phyloP scores from a whole-genome alignment of 2,888 invertebrate genomes.

The Synergus gifuensis region DNA sequence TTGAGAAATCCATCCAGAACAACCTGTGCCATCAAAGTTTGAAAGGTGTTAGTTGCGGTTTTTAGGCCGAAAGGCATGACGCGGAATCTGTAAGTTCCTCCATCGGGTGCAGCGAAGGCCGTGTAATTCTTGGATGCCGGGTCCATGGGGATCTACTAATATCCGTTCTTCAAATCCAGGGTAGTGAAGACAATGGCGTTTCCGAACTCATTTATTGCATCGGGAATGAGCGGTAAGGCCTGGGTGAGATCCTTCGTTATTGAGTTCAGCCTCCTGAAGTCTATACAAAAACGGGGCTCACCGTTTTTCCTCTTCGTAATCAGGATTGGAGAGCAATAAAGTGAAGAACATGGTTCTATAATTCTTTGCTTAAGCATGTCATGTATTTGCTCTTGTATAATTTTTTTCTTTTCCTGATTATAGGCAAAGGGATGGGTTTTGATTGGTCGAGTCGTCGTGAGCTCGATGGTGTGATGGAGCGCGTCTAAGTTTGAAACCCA shows the following conservation, averaged over 20 bases:
- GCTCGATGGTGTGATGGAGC: too few relatives aligned
- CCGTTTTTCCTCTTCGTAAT: too few relatives aligned
- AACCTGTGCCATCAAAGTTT: constrained; percentile 61
- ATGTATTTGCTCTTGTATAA: too few relatives aligned
- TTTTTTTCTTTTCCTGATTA: too few relatives aligned
- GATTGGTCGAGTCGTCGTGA: too few relatives aligned
- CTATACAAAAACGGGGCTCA: too few relatives aligned
- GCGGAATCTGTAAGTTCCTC: constrained; percentile 62
- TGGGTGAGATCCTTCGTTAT: background rate
- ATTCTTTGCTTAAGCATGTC: too few relatives aligned
- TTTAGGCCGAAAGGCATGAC: constrained; percentile 65
- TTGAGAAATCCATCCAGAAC: constrained; percentile 54
- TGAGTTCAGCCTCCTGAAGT: too few relatives aligned
- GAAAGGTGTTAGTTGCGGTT: constrained; percentile 62
- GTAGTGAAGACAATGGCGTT: background rate
- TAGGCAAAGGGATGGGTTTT: too few relatives aligned
- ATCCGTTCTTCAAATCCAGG: background rate
- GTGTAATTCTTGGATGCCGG: background rate
- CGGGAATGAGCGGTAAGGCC: background rate
- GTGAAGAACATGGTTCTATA: too few relatives aligned
- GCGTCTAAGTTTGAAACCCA: too few relatives aligned
- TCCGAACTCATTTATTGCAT: background rate
- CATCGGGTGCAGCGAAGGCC: constrained; percentile 37
- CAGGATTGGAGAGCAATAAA: too few relatives aligned
- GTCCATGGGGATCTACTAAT: background rate